Evolutionary conservation across 2,888 invertebrate species (phyloP).

Genomic region (Ditylenchus weischeri): DNA sequence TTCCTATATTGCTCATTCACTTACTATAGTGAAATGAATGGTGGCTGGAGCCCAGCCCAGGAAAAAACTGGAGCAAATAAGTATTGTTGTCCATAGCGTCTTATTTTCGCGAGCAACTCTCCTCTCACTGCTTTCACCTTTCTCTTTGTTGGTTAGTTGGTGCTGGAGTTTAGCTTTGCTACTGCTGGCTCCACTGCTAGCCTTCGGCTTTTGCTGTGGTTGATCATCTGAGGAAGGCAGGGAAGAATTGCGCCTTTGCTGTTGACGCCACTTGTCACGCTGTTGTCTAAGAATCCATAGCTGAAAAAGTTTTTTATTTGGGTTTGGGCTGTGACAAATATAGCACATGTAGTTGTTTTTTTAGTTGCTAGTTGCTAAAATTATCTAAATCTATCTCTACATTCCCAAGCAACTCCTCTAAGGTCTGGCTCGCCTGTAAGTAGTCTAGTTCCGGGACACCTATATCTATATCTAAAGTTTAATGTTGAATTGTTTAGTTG

Average conservation of each 20-base stretch:
- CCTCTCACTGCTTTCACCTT: conserved; percentile 1
- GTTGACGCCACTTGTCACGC: conserved; percentile 27
- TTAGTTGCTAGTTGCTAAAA: too few species aligned
- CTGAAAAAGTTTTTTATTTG: conserved; percentile 23
- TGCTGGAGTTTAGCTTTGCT: not conserved
- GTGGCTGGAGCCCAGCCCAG: conserved; percentile 41
- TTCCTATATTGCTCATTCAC: too few species aligned
- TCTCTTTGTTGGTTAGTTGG: not conserved
- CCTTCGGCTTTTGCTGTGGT: not conserved
- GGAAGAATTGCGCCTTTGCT: not conserved
- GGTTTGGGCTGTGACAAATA: too few species aligned
- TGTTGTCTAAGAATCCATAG: conserved; percentile 32
- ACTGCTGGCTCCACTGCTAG: not conserved
- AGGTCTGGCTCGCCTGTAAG: too few species aligned
- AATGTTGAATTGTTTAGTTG: too few species aligned
- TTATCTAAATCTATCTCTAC: too few species aligned
- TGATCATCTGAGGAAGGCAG: not conserved
- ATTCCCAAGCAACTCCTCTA: too few species aligned
- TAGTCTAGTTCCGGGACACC: too few species aligned
- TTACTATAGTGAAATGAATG: conserved; percentile 37
- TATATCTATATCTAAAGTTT: too few species aligned
- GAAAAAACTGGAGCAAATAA: conserved; percentile 39
- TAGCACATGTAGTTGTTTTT: too few species aligned
- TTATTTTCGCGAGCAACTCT: conserved; percentile 33
- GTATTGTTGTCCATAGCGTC: conserved; percentile 35